Evolutionary conservation across 2,797 vertebrate species (phyloP), one percentile per base, ranked within the genome.

Genomic region (Crenichthys baileyi): DNA sequence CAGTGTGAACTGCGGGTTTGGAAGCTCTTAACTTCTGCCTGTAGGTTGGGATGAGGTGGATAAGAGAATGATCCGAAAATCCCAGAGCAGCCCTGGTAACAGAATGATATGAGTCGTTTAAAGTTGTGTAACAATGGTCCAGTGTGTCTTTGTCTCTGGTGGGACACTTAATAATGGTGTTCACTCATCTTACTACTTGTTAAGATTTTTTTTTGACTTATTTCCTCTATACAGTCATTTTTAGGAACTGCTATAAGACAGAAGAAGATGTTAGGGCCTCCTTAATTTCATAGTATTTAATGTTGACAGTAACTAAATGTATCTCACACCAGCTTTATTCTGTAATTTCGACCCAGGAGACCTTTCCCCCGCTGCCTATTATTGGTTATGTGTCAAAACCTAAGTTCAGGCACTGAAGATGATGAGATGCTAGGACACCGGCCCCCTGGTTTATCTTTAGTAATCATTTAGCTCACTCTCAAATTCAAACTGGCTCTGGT

Each of bases 401-500:
- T 24, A 16, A 24, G 31, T 70, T 76, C 12, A 41, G 63, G 26
- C 58, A 24, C 4, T 15, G 20, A 29, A 48, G 58, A n/a, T 63
- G 53, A n/a, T 58, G 46, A 22, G 44, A 41, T 41, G 60, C 60
- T 1, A 53, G 70, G 51, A 76, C 41, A 0, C 36, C 18, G 71
- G 39, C 60, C 76, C 75, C 20, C 22, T 55, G 48, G 50, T 82
- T 80, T 68, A 75, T 85, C 83, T 82, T 50, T 13, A 55, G 65
- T 50, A 4, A 58, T 81, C 70, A 70, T 89, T 86, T 74, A 83
- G 73, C 78, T 83, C 83, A 41, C 76, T 76, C 81, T 79, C 83
- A 70, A 51, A 88, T 85, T 90, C 73, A 83, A 76, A 82, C 80
- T 73, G 73, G 77, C 56, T 79, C 63, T 76, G 20, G 46, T 81